Evolutionary conservation across 30 jellyfish, hydroid and myxozoan genomes (phyloP), one percentile per base, ranked within the genome.

Genomic region (Chrysaora quinquecirrha): DNA sequence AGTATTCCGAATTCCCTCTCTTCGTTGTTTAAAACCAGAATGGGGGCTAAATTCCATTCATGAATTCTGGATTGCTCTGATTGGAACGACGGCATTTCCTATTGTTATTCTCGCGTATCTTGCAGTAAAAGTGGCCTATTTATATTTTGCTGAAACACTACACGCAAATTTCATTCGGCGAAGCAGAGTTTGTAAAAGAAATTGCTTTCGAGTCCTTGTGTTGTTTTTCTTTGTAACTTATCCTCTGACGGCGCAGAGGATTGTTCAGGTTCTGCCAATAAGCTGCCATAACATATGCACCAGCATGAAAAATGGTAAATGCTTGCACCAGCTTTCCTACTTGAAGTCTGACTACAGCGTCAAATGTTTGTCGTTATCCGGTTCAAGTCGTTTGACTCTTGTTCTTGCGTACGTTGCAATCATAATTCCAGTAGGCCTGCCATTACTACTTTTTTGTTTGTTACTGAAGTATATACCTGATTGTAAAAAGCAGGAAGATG

Each of bases 1-100:
- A 38, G 82, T 83, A 2, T 18, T 83, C 35, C 33, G 73, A 7
- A 60, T 83, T 46, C 86, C 86, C 16, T 71, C 94, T 3, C 49
- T 83, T 61, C 73, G 87, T 12, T 83, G 94, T 64, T 58, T 83
- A 10, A 54, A 70, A 4, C 82, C 87, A 16, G 75, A 71, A 2
- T 70, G 76, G 81, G 74, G 43, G 2, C 34, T 83, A 34, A 68
- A 71, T 21, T 12, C 74, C 18, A 19, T 83, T 12, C 65, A 38
- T 0, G 94, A 83, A 30, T 62, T 83, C 43, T 61, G 84, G 82
- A 27, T 83, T 20, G 75, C 48, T 33, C 33, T 83, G 7, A 25
- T 56, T 21, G 56, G 75, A 58, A 83, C 94, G 20, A 22, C 58
- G 30, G 75, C 80, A 34, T 19, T 83, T 16, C 94, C 87, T n/a